These are phyloP conservation scores for Sicus ferrugineus DNA, from an alignment of 2,888 invertebrate genomes.

Conservation along the genomic window DNA sequence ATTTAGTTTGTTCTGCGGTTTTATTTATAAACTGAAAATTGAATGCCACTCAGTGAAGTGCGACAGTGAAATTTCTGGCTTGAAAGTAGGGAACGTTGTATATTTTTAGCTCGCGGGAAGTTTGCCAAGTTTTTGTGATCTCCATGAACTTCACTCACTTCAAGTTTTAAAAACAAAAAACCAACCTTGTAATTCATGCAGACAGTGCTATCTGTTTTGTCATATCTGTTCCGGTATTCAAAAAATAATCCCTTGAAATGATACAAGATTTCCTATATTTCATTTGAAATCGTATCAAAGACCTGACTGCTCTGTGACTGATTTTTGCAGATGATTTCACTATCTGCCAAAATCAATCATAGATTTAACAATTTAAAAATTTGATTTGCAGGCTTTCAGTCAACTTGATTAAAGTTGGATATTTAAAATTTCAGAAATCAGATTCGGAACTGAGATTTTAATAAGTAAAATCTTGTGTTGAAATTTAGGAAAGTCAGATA, in stretches of 20 bases:
- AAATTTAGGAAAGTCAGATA: no score
- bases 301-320: no score
- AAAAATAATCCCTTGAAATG: neutral
- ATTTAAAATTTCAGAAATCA: no score
- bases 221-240: neutral
- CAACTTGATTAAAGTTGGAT: no score
- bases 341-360: no score
- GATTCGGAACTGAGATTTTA: no score
- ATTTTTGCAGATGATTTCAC: no score
- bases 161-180: neutral
- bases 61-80: neutral
- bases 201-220: neutral
- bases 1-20: neutral
- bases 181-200: neutral
- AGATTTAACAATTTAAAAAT: no score
- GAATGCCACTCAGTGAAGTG: neutral
- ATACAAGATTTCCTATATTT: neutral
- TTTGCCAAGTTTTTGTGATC: slow-evolving; percentile 2
- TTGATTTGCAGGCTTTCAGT: no score
- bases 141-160: slow-evolving; percentile 11
- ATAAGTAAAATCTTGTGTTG: no score
- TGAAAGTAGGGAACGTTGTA: neutral
- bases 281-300: no score
- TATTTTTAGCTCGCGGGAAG: neutral
- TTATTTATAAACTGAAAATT: slow-evolving; percentile 6